Percentiles rank a stretch among this genome's conserved stretches.
These are phyloP conservation scores for Molorchus minor DNA, from an alignment of 2,888 invertebrate genomes.

Conservation along the genomic window DNA sequence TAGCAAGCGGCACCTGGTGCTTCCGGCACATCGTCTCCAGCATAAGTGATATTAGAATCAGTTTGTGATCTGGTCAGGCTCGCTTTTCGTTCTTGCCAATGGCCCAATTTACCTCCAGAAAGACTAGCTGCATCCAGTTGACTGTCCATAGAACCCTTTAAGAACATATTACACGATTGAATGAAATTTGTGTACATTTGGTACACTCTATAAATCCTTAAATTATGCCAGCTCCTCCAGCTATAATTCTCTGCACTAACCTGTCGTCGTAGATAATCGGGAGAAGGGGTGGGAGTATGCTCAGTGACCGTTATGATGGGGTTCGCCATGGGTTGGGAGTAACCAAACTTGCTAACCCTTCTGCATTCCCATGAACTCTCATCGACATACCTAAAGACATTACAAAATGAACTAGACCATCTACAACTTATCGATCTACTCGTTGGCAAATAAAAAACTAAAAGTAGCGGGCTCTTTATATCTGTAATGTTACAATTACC, in stretches of 20 bases:
- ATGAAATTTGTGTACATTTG: background rate
- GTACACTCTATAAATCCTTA: background rate
- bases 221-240: background rate
- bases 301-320: constrained; percentile 98
- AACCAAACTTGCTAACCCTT: constrained; percentile 65
- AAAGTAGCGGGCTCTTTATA: constrained; percentile 9
- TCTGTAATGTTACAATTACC: constrained; percentile 16
- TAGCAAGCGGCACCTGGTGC: constrained; percentile 90
- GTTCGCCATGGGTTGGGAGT: constrained; percentile 77
- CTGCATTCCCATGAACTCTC: constrained; percentile 73
- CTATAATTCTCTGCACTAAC: constrained; percentile 60
- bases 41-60: constrained; percentile 90
- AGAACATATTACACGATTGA: too few relatives aligned
- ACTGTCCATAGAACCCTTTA: constrained; percentile 84
- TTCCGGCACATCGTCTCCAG: constrained; percentile 86
- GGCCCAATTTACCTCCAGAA: constrained; percentile 68
- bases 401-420: too few relatives aligned
- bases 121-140: constrained; percentile 79
- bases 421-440: background rate
- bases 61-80: constrained; percentile 84
- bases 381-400: constrained; percentile 78
- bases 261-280: constrained; percentile 84
- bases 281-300: constrained; percentile 92
- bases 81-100: constrained; percentile 73
- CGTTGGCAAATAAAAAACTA: constrained; percentile 10